Percentiles rank a stretch among this genome's conserved stretches.
Conservation (phyloP, 2,113 vertebrate genomes). For the Penelope pileata region DNA sequence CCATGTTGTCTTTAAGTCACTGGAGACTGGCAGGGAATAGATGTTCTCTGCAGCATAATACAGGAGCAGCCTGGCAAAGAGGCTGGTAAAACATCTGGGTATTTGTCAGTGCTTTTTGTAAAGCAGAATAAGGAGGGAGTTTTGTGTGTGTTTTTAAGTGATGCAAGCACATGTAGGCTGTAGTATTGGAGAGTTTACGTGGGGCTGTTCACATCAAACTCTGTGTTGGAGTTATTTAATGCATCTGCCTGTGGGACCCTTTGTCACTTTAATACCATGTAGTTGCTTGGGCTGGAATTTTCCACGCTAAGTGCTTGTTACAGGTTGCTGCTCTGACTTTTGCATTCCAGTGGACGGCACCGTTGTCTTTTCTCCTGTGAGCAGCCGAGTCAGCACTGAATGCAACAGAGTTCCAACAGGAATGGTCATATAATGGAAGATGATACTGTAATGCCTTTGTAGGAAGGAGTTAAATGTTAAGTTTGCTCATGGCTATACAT, state of each 20-base stretch:
- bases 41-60: background rate
- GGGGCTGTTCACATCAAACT: background rate
- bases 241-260: background rate
- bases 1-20: background rate
- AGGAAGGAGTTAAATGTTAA: background rate
- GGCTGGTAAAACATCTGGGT: background rate
- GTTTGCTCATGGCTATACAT: background rate
- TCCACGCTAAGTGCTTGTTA: background rate
- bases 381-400: background rate
- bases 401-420: background rate
- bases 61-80: background rate
- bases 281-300: background rate
- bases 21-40: background rate
- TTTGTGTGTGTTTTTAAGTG: background rate
- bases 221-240: background rate
- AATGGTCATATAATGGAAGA: background rate
- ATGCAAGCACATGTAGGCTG: background rate
- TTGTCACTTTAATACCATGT: background rate
- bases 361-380: background rate
- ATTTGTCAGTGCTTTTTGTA: background rate
- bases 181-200: accelerated
- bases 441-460: background rate
- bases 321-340: background rate
- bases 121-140: background rate
- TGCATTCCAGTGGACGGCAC: background rate